Base-by-base conservation (phyloP, 1,140 invertebrate genomes). In the Lordiphosa mommai region DNA sequence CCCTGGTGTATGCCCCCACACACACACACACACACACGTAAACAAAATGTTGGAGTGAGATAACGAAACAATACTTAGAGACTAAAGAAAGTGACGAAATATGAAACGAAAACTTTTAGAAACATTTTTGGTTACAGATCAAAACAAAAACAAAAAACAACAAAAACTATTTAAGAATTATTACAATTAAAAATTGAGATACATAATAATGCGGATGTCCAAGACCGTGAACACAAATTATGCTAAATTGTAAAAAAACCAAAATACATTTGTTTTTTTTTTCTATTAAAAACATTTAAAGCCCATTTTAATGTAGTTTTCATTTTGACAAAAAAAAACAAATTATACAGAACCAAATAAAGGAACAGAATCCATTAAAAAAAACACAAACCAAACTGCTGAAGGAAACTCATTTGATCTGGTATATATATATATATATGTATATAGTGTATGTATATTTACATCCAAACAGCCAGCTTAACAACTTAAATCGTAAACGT, bases 41-140 rank as follows among this genome's bases (percentile, higher is more conserved):
- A 53, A 43, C 36, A 61, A 61, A 69, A 66, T 87, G 86, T 86
- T 87, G 76, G 86, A 88, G 86, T 88, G 86, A 88, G 86, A 87
- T 87, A 87, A 88, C 46, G 80, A 88, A 88, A 88, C 86, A 88
- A 88, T 88, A 88, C 86, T 82, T 88, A 87, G 80, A 87, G 74
- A 72, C 63, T 82, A 84, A 84, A 53, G 63, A 63, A 82, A 82
- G 67, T 84, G 72, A 82, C 48, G 66, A 66, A 66, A 65, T 17
- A 41, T 10, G 2, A 38, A 38, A 38, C 16, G 36, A 13, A 16
- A 38, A 70, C 72, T 73, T 71, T 79, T 79, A 84, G 70, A 77
- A 84, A 72, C 52, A 82, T 80, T 80, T 38, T 80, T 80, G 76
- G 74, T 69, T 77, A 77, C 61, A 60, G 36, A 70, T 64, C 55